Evolutionary conservation across 2,888 invertebrate genomes (phyloP).

Genomic region (Eudasyphora cyanicolor): DNA sequence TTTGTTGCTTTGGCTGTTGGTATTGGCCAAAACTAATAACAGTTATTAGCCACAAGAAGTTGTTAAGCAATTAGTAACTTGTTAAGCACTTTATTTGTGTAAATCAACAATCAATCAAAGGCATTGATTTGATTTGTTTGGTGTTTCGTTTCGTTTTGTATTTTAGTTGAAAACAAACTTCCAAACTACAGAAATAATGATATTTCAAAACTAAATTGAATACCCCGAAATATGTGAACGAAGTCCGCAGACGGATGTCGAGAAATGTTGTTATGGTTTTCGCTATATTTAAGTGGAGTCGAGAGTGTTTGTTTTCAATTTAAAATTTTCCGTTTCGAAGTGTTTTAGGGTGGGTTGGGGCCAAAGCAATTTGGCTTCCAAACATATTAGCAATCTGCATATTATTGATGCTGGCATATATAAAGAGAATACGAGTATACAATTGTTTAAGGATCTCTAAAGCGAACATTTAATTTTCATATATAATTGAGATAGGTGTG

Average conservation of each 20-base stretch:
- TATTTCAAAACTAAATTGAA: background rate
- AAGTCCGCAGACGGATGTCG: background rate
- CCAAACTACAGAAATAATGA: background rate
- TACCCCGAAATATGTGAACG: background rate
- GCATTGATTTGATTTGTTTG: background rate
- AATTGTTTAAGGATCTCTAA: no score
- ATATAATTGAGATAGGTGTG: no score
- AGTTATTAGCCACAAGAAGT: slow-evolving; percentile 56
- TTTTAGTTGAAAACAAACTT: background rate
- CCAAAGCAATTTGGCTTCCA: no score
- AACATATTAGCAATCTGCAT: no score
- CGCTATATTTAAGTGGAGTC: background rate
- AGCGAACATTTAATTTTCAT: no score
- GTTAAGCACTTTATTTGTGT: slow-evolving; percentile 61
- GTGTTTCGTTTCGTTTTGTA: background rate
- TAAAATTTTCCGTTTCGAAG: background rate
- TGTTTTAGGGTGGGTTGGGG: background rate
- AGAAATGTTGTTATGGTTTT: background rate
- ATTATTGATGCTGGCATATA: no score
- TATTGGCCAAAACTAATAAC: slow-evolving; percentile 57
- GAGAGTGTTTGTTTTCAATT: background rate
- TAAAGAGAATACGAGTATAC: no score
- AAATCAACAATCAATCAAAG: slow-evolving; percentile 54
- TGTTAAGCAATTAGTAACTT: slow-evolving; percentile 63
- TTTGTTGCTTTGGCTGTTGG: slow-evolving; percentile 36